phyloP scores from a whole-genome alignment of 2,797 vertebrate species.

The Karalla daura region DNA sequence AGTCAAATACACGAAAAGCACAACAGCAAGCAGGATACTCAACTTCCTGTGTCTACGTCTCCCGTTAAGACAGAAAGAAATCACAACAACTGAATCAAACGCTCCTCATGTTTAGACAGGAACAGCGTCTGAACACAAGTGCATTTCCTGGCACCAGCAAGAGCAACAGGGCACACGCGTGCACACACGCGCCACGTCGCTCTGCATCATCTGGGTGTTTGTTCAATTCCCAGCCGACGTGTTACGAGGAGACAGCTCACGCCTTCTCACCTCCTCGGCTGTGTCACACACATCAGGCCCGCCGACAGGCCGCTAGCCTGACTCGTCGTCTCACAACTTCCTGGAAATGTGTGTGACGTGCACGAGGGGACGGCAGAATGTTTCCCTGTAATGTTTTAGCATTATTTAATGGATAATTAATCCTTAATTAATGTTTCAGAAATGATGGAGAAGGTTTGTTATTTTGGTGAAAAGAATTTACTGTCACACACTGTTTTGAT shows the following conservation, averaged over 20 bases:
- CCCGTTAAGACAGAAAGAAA: constrained; percentile 17
- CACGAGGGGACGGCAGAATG: neutral
- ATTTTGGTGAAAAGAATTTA: too few relatives aligned
- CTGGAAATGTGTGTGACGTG: neutral
- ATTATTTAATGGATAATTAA: too few relatives aligned
- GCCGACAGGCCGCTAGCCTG: neutral
- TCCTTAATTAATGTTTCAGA: too few relatives aligned
- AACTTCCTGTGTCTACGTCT: constrained; percentile 9
- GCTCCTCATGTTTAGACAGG: constrained; percentile 8
- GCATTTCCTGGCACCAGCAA: constrained; percentile 12
- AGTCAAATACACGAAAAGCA: neutral
- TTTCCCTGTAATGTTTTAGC: neutral
- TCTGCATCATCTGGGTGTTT: constrained; percentile 20
- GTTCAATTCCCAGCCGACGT: constrained; percentile 1
- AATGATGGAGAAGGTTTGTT: too few relatives aligned
- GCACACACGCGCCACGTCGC: neutral
- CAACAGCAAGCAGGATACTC: neutral
- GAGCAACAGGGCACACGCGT: neutral
- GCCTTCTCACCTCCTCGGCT: constrained; percentile 36
- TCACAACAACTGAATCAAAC: constrained; percentile 16
- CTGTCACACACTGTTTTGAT: too few relatives aligned
- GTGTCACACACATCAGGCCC: constrained; percentile 27
- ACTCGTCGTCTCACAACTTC: constrained; percentile 2
- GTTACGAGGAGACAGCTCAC: constrained; percentile 36
- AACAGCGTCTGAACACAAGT: constrained; percentile 1